Evolutionary conservation across 2,113 vertebrate genomes (phyloP).

Genomic region (Ammodytes dubius): DNA sequence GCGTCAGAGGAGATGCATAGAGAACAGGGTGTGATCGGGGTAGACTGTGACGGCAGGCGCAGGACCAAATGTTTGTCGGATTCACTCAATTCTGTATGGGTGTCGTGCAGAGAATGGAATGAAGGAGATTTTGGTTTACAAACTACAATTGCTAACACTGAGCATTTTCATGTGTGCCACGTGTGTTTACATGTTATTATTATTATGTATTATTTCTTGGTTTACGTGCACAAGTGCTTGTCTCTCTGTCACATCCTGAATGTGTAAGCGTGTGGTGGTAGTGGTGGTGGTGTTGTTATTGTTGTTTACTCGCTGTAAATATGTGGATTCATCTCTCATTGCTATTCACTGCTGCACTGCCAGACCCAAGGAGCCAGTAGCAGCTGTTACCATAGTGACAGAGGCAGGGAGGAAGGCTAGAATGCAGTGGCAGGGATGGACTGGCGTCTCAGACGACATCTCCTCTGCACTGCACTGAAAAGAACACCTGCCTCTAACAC

Average conservation of each 20-base stretch:
- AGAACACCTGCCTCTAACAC: constrained; percentile 5
- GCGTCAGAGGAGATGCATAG: neutral
- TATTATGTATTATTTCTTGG: neutral
- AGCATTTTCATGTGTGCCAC: neutral
- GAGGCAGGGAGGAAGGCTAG: constrained; percentile 69
- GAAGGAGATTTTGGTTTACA: constrained; percentile 54
- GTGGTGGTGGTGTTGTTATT: constrained; percentile 28
- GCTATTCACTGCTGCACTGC: constrained; percentile 71
- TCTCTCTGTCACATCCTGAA: neutral
- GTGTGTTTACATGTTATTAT: constrained; percentile 31
- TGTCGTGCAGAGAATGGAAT: constrained; percentile 16
- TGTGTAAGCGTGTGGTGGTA: neutral
- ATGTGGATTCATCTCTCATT: constrained; percentile 64
- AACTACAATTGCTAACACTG: constrained; percentile 20
- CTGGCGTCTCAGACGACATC: constrained; percentile 46
- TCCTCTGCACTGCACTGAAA: constrained; percentile 44
- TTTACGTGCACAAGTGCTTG: neutral
- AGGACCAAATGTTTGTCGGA: constrained; percentile 11
- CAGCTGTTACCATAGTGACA: constrained; percentile 80
- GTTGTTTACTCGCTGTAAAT: constrained; percentile 64
- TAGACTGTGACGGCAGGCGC: neutral
- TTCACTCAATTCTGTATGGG: constrained; percentile 19
- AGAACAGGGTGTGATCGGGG: neutral
- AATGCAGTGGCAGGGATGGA: constrained; percentile 67
- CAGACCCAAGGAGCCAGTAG: constrained; percentile 70